Base-by-base conservation (phyloP, 2,888 invertebrate species). In the Pseudeuparius sepicola region DNA sequence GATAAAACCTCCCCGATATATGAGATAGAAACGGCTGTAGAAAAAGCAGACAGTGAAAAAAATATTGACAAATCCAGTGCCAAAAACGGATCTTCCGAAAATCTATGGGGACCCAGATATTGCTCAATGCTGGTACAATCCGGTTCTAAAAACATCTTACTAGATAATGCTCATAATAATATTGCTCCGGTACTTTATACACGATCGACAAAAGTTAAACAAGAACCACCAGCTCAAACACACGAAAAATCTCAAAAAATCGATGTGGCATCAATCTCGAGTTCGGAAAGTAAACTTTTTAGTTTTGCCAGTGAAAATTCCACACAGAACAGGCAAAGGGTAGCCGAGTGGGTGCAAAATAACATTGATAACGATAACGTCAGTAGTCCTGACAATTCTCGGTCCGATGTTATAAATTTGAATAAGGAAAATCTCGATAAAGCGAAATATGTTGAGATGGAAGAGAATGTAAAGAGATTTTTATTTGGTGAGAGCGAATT, bases 301-400 rank as follows among this genome's bases (percentile, higher is more conserved):
- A 50, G 52, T 3, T 24, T 51, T 27, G 33, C 34, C 7, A 50
- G 48, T 27, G 51, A 51, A 20, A 46, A 50, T 32, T 52, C 55
- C 1, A 37, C 48, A 20, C 55, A 55, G 14, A 56, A 56, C 40
- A 55, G 55, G 24, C 53, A 55, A 35, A 45, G 60, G 28, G 82
- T 84, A 7, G 82, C 80, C 1, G 81, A 84, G 49, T 83, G 83
- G 83, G 79, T 84, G 12, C 75, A 79, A 55, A 74, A 72, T 46
- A 78, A 74, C 49, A 58, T 66, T 2, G 64, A 67, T 31, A 56
- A 72, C 52, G 68, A 67, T 38, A 52, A 66, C 60, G 1, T 63
- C 58, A 49, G 69, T 64, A 51, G 47, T 29, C 51, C 70, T 57
- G 41, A 56, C 12, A 52, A 53, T 44, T 57, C 57, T 3, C 42